A percentile compares a stretch with the other conserved stretches of the same genome.
phyloP scores from a whole-genome alignment of 2,797 vertebrate species.

The Botia kubotai region DNA sequence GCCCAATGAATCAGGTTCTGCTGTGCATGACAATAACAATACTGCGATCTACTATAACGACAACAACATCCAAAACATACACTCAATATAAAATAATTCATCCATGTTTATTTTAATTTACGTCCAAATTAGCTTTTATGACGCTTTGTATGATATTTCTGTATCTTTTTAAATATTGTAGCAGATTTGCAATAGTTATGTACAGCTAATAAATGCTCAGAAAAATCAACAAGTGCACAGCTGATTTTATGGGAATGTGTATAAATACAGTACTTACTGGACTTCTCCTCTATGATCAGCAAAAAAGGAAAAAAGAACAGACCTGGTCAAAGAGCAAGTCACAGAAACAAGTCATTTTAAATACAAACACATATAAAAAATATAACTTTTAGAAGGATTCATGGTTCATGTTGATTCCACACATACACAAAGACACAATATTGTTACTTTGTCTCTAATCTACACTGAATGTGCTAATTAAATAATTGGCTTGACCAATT shows the following conservation, averaged over 20 bases:
- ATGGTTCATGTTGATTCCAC: not conserved
- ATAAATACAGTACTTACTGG: constrained; percentile 85
- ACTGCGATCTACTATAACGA: not conserved
- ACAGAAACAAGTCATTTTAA: constrained; percentile 83
- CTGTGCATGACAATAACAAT: not conserved
- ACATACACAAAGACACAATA: not conserved
- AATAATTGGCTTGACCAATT: not conserved
- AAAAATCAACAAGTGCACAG: not conserved
- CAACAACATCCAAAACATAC: not conserved
- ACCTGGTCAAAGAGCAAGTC: constrained; percentile 94
- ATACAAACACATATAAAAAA: constrained; percentile 63
- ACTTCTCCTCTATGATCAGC: constrained; percentile 97
- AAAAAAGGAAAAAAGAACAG: constrained; percentile 96
- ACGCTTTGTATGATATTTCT: no score
- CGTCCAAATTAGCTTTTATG: no score
- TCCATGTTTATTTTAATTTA: no score
- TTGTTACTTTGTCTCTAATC: not conserved
- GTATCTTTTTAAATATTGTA: no score
- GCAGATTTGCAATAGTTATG: not conserved
- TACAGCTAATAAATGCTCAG: not conserved
- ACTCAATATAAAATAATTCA: not conserved
- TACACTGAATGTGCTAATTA: not conserved
- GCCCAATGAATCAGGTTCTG: not conserved
- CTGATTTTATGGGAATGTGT: not conserved
- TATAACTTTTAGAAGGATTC: constrained; percentile 23